These are phyloP conservation scores for Diplodus sargus DNA, from an alignment of 2,797 vertebrate genomes.

Conservation along the genomic window DNA sequence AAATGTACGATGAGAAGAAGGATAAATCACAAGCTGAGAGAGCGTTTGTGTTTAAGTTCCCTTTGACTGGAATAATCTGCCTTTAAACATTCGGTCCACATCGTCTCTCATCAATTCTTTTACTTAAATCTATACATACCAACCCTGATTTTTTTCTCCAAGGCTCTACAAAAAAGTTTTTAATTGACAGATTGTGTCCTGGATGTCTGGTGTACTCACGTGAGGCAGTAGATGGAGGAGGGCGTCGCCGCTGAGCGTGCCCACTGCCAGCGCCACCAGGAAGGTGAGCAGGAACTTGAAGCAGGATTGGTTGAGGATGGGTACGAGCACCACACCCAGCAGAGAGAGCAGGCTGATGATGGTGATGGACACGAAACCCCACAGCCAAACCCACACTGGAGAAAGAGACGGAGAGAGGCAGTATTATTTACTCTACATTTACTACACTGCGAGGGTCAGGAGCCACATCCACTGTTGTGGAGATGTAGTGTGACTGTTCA, in stretches of 20 bases:
- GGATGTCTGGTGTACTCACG: conserved; percentile 81
- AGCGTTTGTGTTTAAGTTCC: too few species aligned
- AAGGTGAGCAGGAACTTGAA: conserved; percentile 99
- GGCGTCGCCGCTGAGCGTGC: conserved; percentile 97
- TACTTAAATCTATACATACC: too few species aligned
- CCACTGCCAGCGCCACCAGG: conserved; percentile 96
- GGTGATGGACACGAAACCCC: conserved; percentile 97
- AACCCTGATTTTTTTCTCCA: too few species aligned
- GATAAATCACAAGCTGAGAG: too few species aligned
- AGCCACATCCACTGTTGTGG: not conserved
- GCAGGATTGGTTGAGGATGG: conserved; percentile 97
- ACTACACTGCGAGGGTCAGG: not conserved
- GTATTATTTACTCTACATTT: not conserved
- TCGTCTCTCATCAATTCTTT: too few species aligned
- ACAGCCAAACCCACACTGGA: conserved; percentile 89
- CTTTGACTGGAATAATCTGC: too few species aligned
- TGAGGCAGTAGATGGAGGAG: conserved; percentile 97
- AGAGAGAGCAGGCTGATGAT: conserved; percentile 98
- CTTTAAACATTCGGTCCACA: too few species aligned
- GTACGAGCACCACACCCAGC: conserved; percentile 95
- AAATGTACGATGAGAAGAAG: too few species aligned
- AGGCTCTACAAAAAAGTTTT: not conserved
- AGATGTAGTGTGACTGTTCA: not conserved
- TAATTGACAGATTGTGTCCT: not conserved
- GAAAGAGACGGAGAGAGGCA: not conserved